Conservation (phyloP, 2,797 vertebrate species). For the Xenops minutus region DNA sequence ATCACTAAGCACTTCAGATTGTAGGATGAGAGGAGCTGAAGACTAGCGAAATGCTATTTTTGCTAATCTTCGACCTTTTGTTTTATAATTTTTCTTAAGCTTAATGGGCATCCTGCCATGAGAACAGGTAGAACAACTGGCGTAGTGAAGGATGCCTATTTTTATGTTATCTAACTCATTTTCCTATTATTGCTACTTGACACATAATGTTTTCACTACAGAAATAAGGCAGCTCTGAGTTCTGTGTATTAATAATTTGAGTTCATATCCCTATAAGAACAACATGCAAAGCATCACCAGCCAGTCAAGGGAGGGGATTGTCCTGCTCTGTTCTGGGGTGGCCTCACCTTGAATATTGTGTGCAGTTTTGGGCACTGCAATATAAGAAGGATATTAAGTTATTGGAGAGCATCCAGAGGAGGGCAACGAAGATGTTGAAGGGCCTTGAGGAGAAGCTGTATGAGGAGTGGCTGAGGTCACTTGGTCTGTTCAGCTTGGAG, state of each 20-base stretch:
- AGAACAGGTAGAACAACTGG: neutral
- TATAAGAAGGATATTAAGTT: neutral
- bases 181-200: neutral
- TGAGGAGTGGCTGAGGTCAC: neutral
- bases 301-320: neutral
- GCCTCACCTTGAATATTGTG: neutral
- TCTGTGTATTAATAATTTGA: neutral
- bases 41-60: neutral
- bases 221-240: neutral
- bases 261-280: neutral
- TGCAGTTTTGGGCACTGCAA: neutral
- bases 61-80: neutral
- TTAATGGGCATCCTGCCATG: neutral
- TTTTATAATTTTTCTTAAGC: neutral
- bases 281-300: neutral
- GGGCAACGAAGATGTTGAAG: neutral
- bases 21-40: neutral
- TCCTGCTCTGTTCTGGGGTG: neutral
- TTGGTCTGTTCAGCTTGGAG: neutral
- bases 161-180: neutral
- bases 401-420: neutral
- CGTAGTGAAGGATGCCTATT: neutral
- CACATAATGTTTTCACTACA: neutral
- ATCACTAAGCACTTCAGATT: neutral
- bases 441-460: neutral